Evolutionary conservation across 2,113 vertebrate species (phyloP), one percentile per base, ranked within the genome.

Genomic region (Panurus biarmicus): DNA sequence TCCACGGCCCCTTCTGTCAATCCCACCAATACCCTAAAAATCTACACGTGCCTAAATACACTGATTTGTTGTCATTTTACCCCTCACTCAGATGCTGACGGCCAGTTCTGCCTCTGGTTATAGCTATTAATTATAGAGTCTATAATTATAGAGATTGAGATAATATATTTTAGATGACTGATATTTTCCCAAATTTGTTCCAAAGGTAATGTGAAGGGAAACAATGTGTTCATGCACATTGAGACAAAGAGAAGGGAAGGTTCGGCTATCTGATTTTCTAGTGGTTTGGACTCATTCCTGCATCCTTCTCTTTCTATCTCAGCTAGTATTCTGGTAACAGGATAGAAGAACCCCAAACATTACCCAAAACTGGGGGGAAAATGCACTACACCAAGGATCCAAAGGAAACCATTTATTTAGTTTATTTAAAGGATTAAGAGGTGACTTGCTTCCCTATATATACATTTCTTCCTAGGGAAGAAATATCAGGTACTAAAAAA

Each of bases 371-470:
- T 22, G 35, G 7, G 38, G 40, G 4, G 1, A 1, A 71, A 58
- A 47, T 5, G 1, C 47, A 21, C 26, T 53, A 56, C 31, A 51
- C 24, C 10, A 36, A 38, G 45, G 38, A 51, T 45, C 56, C 14
- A 4, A 89, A 85, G 36, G 29, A 33, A 90, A 28, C 10, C 5
- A 20, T 90, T 93, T 74, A 16, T 81, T 87, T 86, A 33, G 28
- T 76, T 90, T 94, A 75, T 94, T 89, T 75, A 91, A 80, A 93
- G 45, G 62, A 91, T 62, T 71, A 87, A 66, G 80, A 72, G 44
- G 44, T 88, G 56, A 86, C n/a, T 86, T 71, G 25, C 53, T 95
- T 93, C 64, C 33, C 0, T n/a, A 0, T 64, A 28, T 67, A 77
- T 65, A 61, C 66, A 71, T 91, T 85, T 85, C 31, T 85, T 94